Evolutionary conservation across 1,140 invertebrate genomes (phyloP).

Genomic region (Lerema accius): DNA sequence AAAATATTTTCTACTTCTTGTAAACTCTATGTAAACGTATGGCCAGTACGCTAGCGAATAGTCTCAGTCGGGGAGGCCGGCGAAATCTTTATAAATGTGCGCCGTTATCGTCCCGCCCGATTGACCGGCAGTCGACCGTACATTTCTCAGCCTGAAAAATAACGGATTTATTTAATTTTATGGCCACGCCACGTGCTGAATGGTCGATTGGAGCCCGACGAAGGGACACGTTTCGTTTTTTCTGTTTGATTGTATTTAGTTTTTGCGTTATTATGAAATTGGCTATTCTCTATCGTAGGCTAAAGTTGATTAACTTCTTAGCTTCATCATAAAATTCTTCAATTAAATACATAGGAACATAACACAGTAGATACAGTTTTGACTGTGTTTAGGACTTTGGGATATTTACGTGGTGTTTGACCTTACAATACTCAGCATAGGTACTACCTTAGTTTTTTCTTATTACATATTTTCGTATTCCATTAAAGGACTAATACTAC

Average conservation of each 20-base stretch:
- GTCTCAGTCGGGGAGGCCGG: constrained; percentile 60
- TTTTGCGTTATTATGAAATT: constrained; percentile 20
- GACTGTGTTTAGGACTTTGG: too few relatives aligned
- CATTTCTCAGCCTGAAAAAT: constrained; percentile 80
- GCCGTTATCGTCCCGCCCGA: constrained; percentile 74
- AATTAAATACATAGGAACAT: too few relatives aligned
- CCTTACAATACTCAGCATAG: too few relatives aligned
- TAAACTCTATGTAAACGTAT: constrained; percentile 61
- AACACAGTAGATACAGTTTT: too few relatives aligned
- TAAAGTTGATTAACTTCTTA: too few relatives aligned
- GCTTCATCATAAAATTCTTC: too few relatives aligned
- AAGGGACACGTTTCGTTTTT: constrained; percentile 49
- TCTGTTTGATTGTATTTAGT: constrained; percentile 36
- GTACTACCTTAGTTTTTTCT: too few relatives aligned
- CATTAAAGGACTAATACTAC: too few relatives aligned
- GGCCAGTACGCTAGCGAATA: constrained; percentile 61
- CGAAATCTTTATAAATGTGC: constrained; percentile 81
- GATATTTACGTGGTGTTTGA: too few relatives aligned
- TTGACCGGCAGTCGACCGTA: constrained; percentile 67
- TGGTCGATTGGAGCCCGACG: constrained; percentile 63
- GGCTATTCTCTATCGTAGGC: too few relatives aligned
- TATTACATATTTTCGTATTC: too few relatives aligned
- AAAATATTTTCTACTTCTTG: constrained; percentile 10
- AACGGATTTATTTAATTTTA: constrained; percentile 82
- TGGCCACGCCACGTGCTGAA: constrained; percentile 76